Evolutionary conservation across 2,797 vertebrate species (phyloP).

Genomic region (Crocodylus rhombifer): DNA sequence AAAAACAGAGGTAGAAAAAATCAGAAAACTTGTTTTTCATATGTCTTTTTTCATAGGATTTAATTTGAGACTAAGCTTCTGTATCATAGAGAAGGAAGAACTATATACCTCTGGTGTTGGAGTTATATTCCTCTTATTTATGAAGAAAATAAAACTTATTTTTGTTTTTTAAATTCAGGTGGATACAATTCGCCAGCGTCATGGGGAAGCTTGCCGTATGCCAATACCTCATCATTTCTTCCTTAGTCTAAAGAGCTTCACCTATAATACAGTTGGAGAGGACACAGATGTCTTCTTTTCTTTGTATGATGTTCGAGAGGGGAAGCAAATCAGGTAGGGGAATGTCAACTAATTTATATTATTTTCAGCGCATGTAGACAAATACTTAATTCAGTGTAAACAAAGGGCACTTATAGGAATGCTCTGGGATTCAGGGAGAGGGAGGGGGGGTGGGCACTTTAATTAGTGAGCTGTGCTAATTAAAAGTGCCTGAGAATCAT

Average conservation of each 20-base stretch:
- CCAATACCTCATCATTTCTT: constrained; percentile 98
- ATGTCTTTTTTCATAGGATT: not conserved
- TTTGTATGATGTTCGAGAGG: constrained; percentile 94
- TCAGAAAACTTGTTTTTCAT: not conserved
- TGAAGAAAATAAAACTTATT: not conserved
- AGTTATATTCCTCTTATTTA: not conserved
- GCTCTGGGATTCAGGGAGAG: no score
- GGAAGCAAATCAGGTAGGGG: constrained; percentile 96
- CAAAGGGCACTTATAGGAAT: not conserved
- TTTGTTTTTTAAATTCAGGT: constrained; percentile 79
- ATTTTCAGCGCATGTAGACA: not conserved
- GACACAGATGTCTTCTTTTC: constrained; percentile 97
- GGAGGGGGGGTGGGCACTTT: no score
- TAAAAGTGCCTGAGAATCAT: no score
- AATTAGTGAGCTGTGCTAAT: no score
- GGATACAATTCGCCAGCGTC: constrained; percentile 91
- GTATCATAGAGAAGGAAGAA: not conserved
- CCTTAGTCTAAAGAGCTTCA: constrained; percentile 98
- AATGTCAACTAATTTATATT: not conserved
- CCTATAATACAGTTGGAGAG: constrained; percentile 98
- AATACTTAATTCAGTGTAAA: not conserved
- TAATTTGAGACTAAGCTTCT: constrained; percentile 9
- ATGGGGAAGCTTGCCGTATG: constrained; percentile 92
- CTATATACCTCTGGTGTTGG: not conserved
- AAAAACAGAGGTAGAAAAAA: not conserved